Evolutionary conservation across 2,888 invertebrate genomes (phyloP).

Genomic region (Nasonovia ribisnigri): DNA sequence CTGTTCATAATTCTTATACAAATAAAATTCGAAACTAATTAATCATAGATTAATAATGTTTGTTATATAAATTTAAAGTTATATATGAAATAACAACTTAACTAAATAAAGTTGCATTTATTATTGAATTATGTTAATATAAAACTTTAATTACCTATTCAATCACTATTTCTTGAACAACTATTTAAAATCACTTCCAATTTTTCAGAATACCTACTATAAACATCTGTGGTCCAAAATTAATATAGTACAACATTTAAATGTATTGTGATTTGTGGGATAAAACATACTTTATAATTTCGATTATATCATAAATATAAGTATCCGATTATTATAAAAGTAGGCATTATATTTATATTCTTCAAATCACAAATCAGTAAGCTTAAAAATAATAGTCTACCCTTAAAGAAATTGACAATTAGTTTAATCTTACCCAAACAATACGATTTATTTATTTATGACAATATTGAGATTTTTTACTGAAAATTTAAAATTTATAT

Average conservation of each 20-base stretch:
- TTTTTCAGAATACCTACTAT: not conserved
- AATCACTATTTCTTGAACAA: not conserved
- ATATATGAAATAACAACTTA: not conserved
- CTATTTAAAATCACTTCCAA: not conserved
- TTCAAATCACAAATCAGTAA: not conserved
- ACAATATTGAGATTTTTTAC: not conserved
- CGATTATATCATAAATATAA: not conserved
- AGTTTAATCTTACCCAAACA: not conserved
- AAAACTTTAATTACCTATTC: not conserved
- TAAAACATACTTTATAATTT: not conserved
- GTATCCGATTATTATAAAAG: not conserved
- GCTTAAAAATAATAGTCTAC: not conserved
- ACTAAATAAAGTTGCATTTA: not conserved
- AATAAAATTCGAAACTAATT: not conserved
- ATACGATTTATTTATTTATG: not conserved
- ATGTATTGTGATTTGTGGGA: too few species aligned
- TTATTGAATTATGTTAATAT: not conserved
- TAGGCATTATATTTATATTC: not conserved
- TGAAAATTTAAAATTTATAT: not conserved
- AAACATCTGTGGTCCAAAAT: too few species aligned
- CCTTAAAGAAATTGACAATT: not conserved
- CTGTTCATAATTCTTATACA: not conserved
- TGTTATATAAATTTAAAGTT: not conserved
- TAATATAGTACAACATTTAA: too few species aligned
- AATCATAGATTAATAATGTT: not conserved